Percentiles rank a stretch among this genome's conserved stretches.
These are phyloP conservation scores for Notarius quadriscutis DNA, from an alignment of 2,113 vertebrate species.

Conservation along the genomic window DNA sequence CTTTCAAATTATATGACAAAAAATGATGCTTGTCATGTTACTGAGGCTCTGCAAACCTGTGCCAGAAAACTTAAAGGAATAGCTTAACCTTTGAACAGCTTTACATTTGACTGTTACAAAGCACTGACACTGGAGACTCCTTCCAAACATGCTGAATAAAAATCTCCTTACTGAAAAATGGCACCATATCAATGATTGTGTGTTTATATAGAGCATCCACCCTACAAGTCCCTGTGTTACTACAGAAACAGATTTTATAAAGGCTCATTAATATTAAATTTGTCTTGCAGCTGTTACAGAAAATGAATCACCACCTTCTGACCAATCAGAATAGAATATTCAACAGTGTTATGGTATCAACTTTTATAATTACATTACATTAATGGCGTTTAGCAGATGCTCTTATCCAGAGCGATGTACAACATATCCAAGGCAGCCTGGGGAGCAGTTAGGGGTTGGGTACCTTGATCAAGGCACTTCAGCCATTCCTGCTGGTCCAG, in stretches of 20 bases:
- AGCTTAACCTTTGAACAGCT: neutral
- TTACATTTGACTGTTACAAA: neutral
- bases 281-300: neutral
- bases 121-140: neutral
- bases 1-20: neutral
- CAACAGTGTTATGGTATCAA: neutral
- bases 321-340: neutral
- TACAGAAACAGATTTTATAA: neutral
- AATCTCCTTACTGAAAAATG: neutral
- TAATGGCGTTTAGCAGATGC: too few species aligned
- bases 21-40: neutral
- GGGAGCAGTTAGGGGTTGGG: too few species aligned
- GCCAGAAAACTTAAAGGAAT: neutral
- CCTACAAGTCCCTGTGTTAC: neutral
- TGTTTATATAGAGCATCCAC: neutral
- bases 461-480: too few species aligned
- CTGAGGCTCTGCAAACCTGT: neutral
- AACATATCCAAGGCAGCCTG: too few species aligned
- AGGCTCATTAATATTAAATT: neutral
- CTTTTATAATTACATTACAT: neutral
- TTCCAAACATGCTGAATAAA: neutral
- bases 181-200: neutral
- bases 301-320: neutral
- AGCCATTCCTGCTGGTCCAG: too few species aligned
- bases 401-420: too few species aligned